phyloP scores from a whole-genome alignment of 2,888 invertebrate species.

The Netelia inedita region DNA sequence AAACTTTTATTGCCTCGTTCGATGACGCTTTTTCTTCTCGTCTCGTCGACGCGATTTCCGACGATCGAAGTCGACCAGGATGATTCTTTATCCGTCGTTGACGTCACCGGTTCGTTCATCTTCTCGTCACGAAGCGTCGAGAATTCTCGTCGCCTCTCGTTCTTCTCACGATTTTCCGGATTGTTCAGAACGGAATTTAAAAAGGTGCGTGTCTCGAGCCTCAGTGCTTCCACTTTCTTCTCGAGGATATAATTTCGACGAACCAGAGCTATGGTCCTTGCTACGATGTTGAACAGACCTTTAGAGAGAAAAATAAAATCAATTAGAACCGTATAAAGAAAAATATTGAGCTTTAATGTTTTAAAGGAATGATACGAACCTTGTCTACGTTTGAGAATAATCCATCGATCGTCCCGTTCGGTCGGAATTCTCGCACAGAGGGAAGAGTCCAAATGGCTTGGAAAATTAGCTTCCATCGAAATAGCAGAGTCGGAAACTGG shows the following conservation, averaged over 20 bases:
- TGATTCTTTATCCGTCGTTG: constrained; percentile 52
- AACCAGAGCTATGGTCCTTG: constrained; percentile 78
- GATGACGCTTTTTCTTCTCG: constrained; percentile 35
- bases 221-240: constrained; percentile 77
- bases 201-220: constrained; percentile 77
- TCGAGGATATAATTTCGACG: constrained; percentile 79
- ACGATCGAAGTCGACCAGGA: constrained; percentile 14
- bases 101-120: constrained; percentile 46
- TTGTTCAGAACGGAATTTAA: constrained; percentile 77
- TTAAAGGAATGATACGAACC: constrained; percentile 68
- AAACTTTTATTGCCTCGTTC: constrained; percentile 26
- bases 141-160: constrained; percentile 21
- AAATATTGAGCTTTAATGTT: background rate
- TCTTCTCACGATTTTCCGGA: constrained; percentile 71
- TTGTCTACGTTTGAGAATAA: constrained; percentile 73
- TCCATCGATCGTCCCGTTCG: constrained; percentile 69
- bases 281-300: constrained; percentile 78
- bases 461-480: constrained; percentile 46
- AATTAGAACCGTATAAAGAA: background rate
- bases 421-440: constrained; percentile 66
- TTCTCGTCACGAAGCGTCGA: constrained; percentile 12
- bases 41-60: constrained; percentile 28
- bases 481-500: constrained; percentile 45
- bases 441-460: constrained; percentile 50
- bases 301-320: constrained; percentile 4